Conservation (phyloP, 1,140 invertebrate genomes). For the Diabrotica virgifera region DNA sequence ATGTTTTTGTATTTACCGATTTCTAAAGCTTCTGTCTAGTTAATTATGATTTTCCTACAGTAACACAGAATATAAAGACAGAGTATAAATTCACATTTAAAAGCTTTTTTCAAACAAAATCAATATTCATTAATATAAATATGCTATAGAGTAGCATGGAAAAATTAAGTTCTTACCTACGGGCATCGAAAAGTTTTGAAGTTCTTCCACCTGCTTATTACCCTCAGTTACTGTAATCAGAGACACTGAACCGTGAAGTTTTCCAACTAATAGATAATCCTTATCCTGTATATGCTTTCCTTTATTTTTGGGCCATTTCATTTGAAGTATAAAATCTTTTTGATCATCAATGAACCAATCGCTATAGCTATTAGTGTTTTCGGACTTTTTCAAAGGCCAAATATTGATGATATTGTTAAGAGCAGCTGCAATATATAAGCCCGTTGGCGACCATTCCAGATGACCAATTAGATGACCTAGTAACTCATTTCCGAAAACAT, state of each 20-base stretch:
- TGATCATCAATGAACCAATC: constrained; percentile 49
- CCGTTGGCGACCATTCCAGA: constrained; percentile 55
- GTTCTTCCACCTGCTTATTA: constrained; percentile 44
- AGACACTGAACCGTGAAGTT: constrained; percentile 53
- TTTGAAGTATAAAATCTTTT: constrained; percentile 52
- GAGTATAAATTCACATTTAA: not conserved
- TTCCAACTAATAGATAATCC: constrained; percentile 55
- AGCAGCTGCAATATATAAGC: constrained; percentile 56
- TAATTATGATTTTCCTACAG: too few relatives aligned
- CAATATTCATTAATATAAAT: too few relatives aligned
- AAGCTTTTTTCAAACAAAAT: too few relatives aligned
- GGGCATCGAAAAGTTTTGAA: constrained; percentile 49
- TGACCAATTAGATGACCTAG: constrained; percentile 54
- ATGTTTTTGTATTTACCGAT: too few relatives aligned
- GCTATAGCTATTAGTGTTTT: constrained; percentile 23
- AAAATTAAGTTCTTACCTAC: constrained; percentile 44
- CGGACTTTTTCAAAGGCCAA: constrained; percentile 46
- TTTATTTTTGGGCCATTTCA: constrained; percentile 52
- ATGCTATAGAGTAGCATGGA: too few relatives aligned
- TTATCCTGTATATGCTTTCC: constrained; percentile 40
- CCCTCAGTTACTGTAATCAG: constrained; percentile 42
- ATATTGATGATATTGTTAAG: constrained; percentile 61
- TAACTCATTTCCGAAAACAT: constrained; percentile 53
- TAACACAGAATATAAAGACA: too few relatives aligned
- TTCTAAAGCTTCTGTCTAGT: too few relatives aligned